These are phyloP conservation scores for Tragelaphus buxtoni DNA, from an alignment of 2,113 vertebrate species.

Conservation along the genomic window DNA sequence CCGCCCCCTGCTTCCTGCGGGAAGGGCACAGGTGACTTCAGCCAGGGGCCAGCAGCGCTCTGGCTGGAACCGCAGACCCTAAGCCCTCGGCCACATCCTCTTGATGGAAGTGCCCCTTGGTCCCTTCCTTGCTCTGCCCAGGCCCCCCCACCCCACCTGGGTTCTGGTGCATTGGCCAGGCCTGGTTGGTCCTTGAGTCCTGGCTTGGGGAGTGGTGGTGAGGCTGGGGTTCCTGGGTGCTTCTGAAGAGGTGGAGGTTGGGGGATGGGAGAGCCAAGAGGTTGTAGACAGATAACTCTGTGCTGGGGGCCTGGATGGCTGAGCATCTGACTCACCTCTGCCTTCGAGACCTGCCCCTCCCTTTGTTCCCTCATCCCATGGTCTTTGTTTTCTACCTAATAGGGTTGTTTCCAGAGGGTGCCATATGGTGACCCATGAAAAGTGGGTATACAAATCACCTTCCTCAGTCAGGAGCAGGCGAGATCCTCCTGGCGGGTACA, in stretches of 20 bases:
- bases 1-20: constrained; percentile 51
- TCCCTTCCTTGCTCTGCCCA: neutral
- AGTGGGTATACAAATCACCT: neutral
- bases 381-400: neutral
- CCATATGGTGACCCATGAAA: accelerated
- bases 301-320: neutral
- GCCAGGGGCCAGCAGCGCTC: neutral
- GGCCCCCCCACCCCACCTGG: neutral
- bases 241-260: neutral
- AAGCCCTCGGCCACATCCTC: constrained; percentile 55
- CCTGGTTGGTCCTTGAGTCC: neutral
- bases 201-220: neutral
- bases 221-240: neutral
- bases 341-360: accelerated
- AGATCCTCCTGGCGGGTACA: neutral
- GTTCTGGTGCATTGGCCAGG: neutral
- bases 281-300: neutral
- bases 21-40: constrained; percentile 24
- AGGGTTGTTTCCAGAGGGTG: neutral
- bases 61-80: constrained; percentile 11
- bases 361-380: accelerated
- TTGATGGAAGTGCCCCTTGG: neutral
- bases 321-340: neutral
- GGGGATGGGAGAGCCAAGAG: no score
- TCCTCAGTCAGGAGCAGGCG: accelerated